Evolutionary conservation across 2,113 vertebrate genomes (phyloP).

Genomic region (Dermatemys mawii): DNA sequence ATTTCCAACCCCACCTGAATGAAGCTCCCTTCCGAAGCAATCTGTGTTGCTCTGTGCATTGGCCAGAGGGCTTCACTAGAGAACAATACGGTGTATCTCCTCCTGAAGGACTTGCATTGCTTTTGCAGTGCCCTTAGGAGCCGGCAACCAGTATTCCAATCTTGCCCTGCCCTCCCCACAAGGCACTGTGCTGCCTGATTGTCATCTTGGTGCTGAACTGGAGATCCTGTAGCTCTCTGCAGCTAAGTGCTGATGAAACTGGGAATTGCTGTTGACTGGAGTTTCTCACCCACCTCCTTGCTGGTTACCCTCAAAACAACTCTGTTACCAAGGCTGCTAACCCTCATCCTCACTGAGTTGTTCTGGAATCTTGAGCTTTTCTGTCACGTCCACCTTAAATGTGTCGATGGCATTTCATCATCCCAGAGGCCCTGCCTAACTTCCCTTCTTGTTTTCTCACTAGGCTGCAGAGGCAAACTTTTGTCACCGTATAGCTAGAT

Average conservation of each 20-base stretch:
- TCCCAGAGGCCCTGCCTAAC: fast-evolving
- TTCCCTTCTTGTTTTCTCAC: fast-evolving
- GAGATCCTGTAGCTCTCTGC: neutral
- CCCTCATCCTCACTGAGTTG: fast-evolving
- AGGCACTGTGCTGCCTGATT: fast-evolving
- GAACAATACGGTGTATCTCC: fast-evolving
- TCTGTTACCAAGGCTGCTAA: neutral
- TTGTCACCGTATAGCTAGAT: fast-evolving
- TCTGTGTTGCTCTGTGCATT: neutral
- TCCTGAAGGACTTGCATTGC: fast-evolving
- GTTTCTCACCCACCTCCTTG: fast-evolving
- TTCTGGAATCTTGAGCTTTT: neutral
- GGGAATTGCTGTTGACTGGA: neutral
- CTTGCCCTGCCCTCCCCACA: neutral
- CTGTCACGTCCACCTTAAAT: fast-evolving
- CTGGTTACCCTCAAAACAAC: neutral
- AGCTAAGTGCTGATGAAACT: neutral
- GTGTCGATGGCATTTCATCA: neutral
- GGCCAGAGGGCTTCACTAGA: neutral
- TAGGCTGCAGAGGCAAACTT: neutral
- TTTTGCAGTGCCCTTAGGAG: neutral
- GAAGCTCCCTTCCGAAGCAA: neutral
- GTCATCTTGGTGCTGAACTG: fast-evolving
- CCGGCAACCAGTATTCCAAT: fast-evolving
- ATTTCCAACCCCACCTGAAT: neutral